Conservation (phyloP, 2,888 invertebrate genomes). For the Macrophya alboannulata region DNA sequence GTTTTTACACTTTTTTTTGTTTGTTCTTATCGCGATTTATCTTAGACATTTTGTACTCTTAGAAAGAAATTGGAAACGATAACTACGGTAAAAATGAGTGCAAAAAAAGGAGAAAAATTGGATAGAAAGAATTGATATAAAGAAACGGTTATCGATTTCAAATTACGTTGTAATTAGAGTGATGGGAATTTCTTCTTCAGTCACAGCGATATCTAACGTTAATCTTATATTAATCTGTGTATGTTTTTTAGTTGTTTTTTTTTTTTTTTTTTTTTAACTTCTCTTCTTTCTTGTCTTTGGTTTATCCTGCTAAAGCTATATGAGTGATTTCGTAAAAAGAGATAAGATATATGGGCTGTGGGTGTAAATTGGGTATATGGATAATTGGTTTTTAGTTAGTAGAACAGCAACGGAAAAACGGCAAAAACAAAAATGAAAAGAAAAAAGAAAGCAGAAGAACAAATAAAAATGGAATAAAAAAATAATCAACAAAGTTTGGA, state of each 20-base stretch:
- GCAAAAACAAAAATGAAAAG: neutral
- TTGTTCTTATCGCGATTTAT: neutral
- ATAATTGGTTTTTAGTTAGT: conserved; percentile 35
- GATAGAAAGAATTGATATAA: neutral
- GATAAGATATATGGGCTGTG: neutral
- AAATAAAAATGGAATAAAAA: neutral
- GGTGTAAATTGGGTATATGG: neutral
- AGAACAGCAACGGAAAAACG: neutral
- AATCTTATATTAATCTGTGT: conserved; percentile 20
- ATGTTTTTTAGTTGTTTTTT: neutral
- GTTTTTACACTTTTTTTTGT: neutral
- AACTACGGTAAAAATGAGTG: neutral
- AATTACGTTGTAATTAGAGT: conserved; percentile 24
- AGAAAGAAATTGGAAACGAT: neutral
- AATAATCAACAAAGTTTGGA: conserved; percentile 27
- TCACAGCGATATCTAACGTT: neutral
- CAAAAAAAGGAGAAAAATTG: neutral
- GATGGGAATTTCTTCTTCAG: neutral
- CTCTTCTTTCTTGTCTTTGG: neutral
- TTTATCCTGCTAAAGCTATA: neutral
- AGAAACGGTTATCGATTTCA: conserved; percentile 21
- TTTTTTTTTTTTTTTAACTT: neutral
- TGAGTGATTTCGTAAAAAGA: neutral
- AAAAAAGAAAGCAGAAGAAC: neutral
- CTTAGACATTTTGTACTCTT: neutral